Evolutionary conservation across 2,888 invertebrate genomes (phyloP), one percentile per base, ranked within the genome.

Genomic region (Ecdyonurus torrentis): DNA sequence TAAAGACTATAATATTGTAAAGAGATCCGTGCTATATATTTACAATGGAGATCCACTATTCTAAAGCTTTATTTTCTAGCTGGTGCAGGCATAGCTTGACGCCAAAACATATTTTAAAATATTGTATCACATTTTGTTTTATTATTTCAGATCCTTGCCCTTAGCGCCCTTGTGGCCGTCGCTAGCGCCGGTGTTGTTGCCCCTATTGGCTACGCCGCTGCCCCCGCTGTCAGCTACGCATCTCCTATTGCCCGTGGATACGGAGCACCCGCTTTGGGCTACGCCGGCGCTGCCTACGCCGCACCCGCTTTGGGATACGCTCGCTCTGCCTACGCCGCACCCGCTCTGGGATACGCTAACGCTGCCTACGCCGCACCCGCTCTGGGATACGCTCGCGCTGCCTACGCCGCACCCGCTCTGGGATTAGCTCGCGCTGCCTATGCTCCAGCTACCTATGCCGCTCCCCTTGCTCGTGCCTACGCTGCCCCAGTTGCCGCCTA

Each of bases 141-240:
- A 10, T 18, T 5, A 18, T 55, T 55, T 20, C 20, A 55, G 55
- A n/a, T 55, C 20, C 55, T 55, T n/a, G 55, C 55, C 20, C 64
- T 67, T 58, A 60, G 64, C 63, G 65, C 66, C 63, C 52, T 66
- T 60, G 61, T 65, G 62, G 67, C 66, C 61, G 65, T 62, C 23
- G 67, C 66, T 60, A 5, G 19, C 55, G 55, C 55, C 20, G 55
- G 55, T 7, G 55, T 55, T 15, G 55, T 55, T 5, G 19, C 22
- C 7, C 50, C 50, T 18, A 18, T 18, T 18, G 22, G 58, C 22
- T 18, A 53, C 58, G 24, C 23, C 23, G 60, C 60, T 22, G 60
- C 24, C 24, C 37, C 64, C 3, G 62, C 64, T 15, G 59, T 64
- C 61, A 60, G 66, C 64, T 25, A 65, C 65, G 65, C 66, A 58